These are phyloP conservation scores for Pyxicephalus adspersus DNA, from an alignment of 2,113 vertebrate species.

Conservation along the genomic window DNA sequence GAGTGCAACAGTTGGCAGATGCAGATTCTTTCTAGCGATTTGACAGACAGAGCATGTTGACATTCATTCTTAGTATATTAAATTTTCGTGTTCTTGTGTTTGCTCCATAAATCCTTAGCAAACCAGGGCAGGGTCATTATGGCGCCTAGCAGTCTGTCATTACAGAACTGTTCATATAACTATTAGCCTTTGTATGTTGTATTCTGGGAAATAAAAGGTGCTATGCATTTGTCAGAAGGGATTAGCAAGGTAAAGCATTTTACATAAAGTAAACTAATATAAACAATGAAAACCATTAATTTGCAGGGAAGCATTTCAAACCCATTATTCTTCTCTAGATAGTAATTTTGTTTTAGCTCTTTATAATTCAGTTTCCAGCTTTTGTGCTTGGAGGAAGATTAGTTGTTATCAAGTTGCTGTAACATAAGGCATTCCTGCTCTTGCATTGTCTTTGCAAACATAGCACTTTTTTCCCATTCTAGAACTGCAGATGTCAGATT, in stretches of 20 bases:
- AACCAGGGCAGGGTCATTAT: conserved; percentile 54
- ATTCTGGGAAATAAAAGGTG: conserved; percentile 53
- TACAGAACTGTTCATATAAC: conserved; percentile 49
- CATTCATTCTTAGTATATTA: conserved; percentile 51
- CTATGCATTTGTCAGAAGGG: conserved; percentile 40
- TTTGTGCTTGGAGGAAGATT: conserved; percentile 29
- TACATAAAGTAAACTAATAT: conserved; percentile 48
- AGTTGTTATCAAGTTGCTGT: conserved; percentile 41
- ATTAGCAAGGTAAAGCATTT: conserved; percentile 39
- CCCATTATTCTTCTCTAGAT: conserved; percentile 1
- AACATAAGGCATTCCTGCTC: conserved; percentile 21
- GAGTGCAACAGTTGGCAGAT: conserved; percentile 56
- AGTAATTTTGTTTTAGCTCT: conserved; percentile 38
- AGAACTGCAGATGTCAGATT: conserved; percentile 21
- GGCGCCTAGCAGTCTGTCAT: conserved; percentile 61
- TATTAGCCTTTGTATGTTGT: conserved; percentile 43
- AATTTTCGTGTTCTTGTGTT: conserved; percentile 48
- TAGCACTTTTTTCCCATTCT: conserved; percentile 22
- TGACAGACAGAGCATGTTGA: conserved; percentile 57
- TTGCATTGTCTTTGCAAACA: conserved; percentile 18
- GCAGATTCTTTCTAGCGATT: conserved; percentile 52
- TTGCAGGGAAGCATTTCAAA: conserved; percentile 13
- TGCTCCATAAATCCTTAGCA: conserved; percentile 53
- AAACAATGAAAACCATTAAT: conserved; percentile 38
- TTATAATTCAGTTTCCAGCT: conserved; percentile 10